A percentile compares a stretch with the other conserved stretches of the same genome.
Conservation (phyloP, 2,113 vertebrate species). For the Monarcha castaneiventris region DNA sequence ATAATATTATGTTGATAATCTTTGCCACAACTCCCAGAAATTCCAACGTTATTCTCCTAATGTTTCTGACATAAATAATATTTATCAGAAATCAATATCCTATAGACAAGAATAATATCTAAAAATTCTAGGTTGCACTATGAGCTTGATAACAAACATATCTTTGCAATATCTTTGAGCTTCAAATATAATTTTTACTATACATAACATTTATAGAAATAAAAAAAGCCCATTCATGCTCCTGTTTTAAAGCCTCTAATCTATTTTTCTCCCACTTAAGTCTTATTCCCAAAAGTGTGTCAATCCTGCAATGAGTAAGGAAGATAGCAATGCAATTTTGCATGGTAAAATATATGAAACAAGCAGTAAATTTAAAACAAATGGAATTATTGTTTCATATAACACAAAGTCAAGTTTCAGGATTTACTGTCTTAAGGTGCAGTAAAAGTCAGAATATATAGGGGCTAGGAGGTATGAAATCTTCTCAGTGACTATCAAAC, state of each 20-base stretch:
- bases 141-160: background rate
- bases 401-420: background rate
- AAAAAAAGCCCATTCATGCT: fast-evolving
- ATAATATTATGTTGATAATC: background rate
- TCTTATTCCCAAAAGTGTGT: background rate
- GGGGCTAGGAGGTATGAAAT: background rate
- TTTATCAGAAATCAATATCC: background rate
- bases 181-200: background rate
- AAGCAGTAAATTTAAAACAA: background rate
- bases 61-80: background rate
- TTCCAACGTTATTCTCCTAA: background rate
- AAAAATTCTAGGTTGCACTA: background rate
- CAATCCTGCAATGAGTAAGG: background rate
- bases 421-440: background rate
- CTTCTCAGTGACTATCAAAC: background rate
- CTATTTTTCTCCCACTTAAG: background rate
- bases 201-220: background rate
- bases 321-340: background rate
- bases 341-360: background rate
- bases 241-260: background rate
- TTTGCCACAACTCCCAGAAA: background rate
- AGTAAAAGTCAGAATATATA: background rate
- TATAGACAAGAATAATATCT: background rate
- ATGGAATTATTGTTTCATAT: background rate
- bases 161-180: background rate